Base-by-base conservation (phyloP, 2,888 invertebrate genomes). In the Lochmaea crataegi region DNA sequence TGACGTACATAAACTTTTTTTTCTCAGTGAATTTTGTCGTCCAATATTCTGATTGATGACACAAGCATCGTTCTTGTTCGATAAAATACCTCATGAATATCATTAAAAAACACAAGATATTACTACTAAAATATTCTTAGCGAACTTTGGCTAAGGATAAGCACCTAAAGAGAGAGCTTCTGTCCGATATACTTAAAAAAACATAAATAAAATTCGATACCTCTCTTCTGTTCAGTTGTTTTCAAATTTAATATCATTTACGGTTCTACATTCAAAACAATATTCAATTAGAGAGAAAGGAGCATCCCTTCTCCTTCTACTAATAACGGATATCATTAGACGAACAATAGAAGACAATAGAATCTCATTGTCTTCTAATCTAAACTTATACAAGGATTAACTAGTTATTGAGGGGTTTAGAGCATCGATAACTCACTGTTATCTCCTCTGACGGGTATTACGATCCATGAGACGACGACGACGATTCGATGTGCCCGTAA, bases 341-440 rank as follows among this genome's bases (percentile, higher is more conserved):
- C 14, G 42, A 26, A 26, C 26, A 26, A 45, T 64, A 45, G 64
- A 26, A 64, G n/a, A 65, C 53, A 65, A 65, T 65, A 65, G 51
- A 51, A 51, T 67, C 53, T 16, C 72, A 72, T 67, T 72, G 66
- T 67, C 72, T 56, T 45, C 60, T 68, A 68, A 72, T 72, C 72
- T 63, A 60, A 68, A 72, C 58, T 72, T 53, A n/a, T n/a, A 67
- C 71, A 72, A 68, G 72, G 72, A 64, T 72, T 68, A 72, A 72
- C 68, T 68, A 56, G 63, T 72, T 63, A 64, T 67, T 72, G 67
- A 60, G 68, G n/a, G n/a, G 72, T n/a, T 60, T 48, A 53, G 65
- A 14, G 32, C 38, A 7, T 53, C 26, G 53, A 65, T 65, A 65
- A 65, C 53, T 65, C 65, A 53, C 65, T 26, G 65, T 65, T 65